A percentile compares a stretch with the other conserved stretches of the same genome.
Evolutionary conservation across 2,113 vertebrate species (phyloP).

Genomic region (Pelodiscus sinensis): DNA sequence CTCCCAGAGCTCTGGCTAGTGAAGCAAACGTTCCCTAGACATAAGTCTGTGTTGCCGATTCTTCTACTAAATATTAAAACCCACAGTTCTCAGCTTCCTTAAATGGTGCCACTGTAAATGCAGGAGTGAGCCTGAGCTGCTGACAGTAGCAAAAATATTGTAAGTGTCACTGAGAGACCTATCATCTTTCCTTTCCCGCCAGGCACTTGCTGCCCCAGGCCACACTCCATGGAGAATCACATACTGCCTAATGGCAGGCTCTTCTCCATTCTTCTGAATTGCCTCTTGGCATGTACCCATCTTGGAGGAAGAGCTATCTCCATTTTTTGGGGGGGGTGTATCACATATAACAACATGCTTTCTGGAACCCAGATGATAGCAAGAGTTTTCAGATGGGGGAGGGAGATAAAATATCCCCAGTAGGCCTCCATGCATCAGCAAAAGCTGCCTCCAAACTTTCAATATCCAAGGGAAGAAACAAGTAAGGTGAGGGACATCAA

Average conservation of each 20-base stretch:
- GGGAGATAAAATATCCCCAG: neutral
- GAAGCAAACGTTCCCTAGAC: neutral
- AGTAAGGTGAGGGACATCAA: neutral
- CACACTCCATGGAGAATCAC: neutral
- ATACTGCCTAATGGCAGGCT: neutral
- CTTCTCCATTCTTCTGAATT: neutral
- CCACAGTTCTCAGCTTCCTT: neutral
- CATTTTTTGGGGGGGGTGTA: neutral
- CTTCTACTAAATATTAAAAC: neutral
- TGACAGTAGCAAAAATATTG: neutral
- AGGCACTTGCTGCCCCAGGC: neutral
- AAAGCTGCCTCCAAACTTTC: neutral
- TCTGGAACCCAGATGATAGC: fast-evolving
- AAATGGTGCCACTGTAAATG: neutral
- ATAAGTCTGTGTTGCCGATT: neutral
- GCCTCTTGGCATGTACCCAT: neutral
- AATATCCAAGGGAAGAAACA: neutral
- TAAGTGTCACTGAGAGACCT: neutral
- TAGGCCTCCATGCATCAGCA: neutral
- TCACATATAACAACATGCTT: fast-evolving
- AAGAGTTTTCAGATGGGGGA: neutral
- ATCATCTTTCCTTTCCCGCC: neutral
- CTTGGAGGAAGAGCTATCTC: neutral
- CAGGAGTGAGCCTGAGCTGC: neutral
- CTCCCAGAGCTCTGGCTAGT: neutral